Percentiles rank a stretch among this genome's conserved stretches.
These are phyloP conservation scores for Aporophyla lueneburgensis DNA, from an alignment of 2,888 invertebrate genomes.

Conservation along the genomic window DNA sequence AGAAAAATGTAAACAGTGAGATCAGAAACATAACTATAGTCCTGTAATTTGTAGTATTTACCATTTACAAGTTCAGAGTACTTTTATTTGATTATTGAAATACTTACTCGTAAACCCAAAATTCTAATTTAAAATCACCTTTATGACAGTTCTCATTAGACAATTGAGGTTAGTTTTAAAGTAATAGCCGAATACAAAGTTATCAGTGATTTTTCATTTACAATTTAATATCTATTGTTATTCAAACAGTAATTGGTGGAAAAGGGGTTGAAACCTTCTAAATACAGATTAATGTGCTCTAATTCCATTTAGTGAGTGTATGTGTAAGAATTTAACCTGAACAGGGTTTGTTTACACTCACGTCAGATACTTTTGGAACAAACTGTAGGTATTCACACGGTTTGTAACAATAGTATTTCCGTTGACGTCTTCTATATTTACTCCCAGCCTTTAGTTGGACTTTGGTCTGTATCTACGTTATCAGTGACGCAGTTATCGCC, in stretches of 20 bases:
- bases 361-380: not conserved
- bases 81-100: not conserved
- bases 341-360: not conserved
- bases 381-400: constrained; percentile 1
- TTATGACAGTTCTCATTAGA: not conserved
- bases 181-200: not conserved
- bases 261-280: too few species aligned
- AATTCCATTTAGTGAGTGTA: not conserved
- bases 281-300: not conserved
- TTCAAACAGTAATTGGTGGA: not conserved
- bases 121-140: not conserved
- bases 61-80: not conserved
- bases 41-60: not conserved
- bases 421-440: constrained; percentile 16
- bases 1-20: not conserved
- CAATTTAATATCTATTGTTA: not conserved
- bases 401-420: constrained; percentile 11
- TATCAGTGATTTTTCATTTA: not conserved
- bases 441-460: constrained; percentile 37
- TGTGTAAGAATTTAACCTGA: not conserved
- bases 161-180: not conserved
- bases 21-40: not conserved
- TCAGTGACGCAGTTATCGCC: constrained; percentile 55
- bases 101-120: not conserved
- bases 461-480: constrained; percentile 37